Evolutionary conservation across 2,888 invertebrate species (phyloP), one percentile per base, ranked within the genome.

Genomic region (Polymixis lichenea): DNA sequence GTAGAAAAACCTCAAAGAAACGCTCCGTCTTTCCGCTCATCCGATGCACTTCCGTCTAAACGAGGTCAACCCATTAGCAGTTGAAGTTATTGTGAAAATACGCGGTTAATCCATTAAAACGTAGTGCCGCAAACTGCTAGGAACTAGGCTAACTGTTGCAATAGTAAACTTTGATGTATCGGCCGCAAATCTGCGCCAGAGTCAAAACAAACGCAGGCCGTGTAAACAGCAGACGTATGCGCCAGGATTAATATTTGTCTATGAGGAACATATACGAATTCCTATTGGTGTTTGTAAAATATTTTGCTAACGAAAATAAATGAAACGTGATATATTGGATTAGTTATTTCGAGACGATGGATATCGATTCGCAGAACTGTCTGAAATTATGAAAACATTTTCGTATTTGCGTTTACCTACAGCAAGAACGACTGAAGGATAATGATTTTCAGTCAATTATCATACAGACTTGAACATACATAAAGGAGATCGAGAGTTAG

Each of bases 101-200:
- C 83, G 58, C n/a, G 72, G 75, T 61, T 76, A 80, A 83, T 86
- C 78, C 83, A 76, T 83, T 80, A 70, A 72, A 74, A 56, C 66
- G 62, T 71, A 82, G 73, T 32, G 53, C 77, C 71, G 70, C 70
- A 43, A 80, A 80, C 80, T 65, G 64, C 25, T 49, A 62, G 77
- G 67, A 86, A 74, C 69, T 79, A 49, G 76, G 83, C 72, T 83
- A 80, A 80, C 72, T 66, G 78, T 79, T 85, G 81, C 85, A 76
- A 77, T 77, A 79, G 62, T 71, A 68, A 75, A 74, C 73, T 84
- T 76, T 83, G 80, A 77, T 87, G 84, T 78, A 87, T 87, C 65
- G 78, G 22, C n/a, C 25, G 72, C 83, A 78, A 80, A 83, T 78
- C 78, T 49, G 68, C 58, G 78, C 76, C 51, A 13, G 32, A 83